Conservation (phyloP, 2,797 vertebrate genomes). For the Lagorchestes hirsutus region DNA sequence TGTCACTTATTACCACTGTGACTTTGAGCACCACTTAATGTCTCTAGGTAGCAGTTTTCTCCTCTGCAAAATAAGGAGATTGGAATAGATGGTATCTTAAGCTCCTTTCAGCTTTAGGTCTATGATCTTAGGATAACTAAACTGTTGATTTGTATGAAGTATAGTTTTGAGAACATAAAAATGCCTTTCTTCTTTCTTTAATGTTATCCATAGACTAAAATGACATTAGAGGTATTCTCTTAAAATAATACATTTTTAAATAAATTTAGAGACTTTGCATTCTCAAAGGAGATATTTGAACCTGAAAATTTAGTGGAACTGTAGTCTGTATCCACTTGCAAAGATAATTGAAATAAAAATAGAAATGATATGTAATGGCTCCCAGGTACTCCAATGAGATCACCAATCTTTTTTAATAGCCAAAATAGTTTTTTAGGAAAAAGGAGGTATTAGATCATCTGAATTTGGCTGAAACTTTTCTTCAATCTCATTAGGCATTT, state of each 20-base stretch:
- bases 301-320: not conserved
- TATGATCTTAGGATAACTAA: not conserved
- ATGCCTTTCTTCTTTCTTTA: conserved; percentile 37
- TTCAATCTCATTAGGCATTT: not conserved
- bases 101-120: not conserved
- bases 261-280: not conserved
- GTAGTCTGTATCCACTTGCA: not conserved
- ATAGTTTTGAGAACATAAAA: conserved; percentile 29
- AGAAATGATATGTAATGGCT: not conserved
- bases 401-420: not conserved
- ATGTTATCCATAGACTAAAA: not conserved
- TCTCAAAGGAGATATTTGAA: not conserved
- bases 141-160: not conserved
- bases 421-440: not conserved
- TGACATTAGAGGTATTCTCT: not conserved
- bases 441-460: not conserved
- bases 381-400: not conserved
- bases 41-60: not conserved
- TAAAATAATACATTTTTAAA: conserved; percentile 7
- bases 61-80: not conserved
- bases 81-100: not conserved
- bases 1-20: not conserved
- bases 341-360: conserved; percentile 47
- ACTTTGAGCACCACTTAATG: not conserved
- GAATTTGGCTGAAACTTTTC: not conserved